A percentile compares a stretch with the other conserved stretches of the same genome.
Conservation (phyloP, 2,888 invertebrate genomes). For the Drosophila testacea region DNA sequence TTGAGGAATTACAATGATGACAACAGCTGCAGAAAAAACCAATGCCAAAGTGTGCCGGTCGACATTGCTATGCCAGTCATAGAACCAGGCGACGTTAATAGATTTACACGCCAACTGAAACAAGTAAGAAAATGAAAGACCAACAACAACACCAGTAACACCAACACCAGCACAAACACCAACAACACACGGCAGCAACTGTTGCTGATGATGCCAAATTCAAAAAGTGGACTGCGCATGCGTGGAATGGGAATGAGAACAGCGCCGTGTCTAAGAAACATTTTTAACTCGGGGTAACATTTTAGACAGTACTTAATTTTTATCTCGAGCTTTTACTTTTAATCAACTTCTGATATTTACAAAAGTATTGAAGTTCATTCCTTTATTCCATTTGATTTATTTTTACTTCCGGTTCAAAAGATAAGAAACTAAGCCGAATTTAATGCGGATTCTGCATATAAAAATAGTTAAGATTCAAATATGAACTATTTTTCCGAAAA, state of each 20-base stretch:
- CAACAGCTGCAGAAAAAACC: slow-evolving; percentile 24
- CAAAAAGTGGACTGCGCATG: slow-evolving; percentile 76
- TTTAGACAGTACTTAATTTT: no score
- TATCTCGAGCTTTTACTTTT: no score
- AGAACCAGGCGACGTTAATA: slow-evolving; percentile 76
- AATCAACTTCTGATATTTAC: no score
- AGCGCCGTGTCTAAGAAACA: no score
- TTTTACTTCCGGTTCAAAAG: no score
- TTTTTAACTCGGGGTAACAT: no score
- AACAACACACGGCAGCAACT: slow-evolving; percentile 35
- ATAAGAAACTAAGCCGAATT: no score
- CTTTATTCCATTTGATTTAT: no score
- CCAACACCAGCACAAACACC: slow-evolving; percentile 4
- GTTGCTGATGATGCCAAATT: slow-evolving; percentile 77
- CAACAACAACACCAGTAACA: slow-evolving; percentile 17
- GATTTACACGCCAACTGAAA: slow-evolving; percentile 79
- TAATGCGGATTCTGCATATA: no score
- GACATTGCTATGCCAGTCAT: slow-evolving; percentile 76
- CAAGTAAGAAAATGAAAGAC: slow-evolving; percentile 46
- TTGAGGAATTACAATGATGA: slow-evolving; percentile 76
- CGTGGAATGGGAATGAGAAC: slow-evolving; percentile 73
- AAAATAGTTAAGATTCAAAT: no score
- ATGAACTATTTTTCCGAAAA: no score
- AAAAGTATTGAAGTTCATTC: no score
- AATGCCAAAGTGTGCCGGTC: slow-evolving; percentile 56